These are phyloP conservation scores for Scaptomyza hsui DNA, from an alignment of 1,140 invertebrate species.

Conservation along the genomic window DNA sequence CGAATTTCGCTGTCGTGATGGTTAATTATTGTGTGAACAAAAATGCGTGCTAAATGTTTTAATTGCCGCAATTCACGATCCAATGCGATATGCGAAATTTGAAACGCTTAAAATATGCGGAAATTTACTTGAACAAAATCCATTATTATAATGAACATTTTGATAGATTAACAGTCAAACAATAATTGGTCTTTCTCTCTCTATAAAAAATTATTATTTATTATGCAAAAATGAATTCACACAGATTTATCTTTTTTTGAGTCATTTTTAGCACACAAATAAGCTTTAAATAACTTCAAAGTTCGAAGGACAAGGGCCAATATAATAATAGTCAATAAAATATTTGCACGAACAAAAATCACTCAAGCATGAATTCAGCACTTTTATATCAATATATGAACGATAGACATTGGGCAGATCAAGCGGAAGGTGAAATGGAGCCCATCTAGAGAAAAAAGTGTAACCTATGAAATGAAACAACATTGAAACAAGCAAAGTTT, in stretches of 20 bases:
- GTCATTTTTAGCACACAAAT: too few species aligned
- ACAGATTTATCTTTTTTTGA: too few species aligned
- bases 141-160: constrained; percentile 33
- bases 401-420: not conserved
- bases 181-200: not conserved
- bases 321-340: constrained; percentile 82
- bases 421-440: not conserved
- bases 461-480: constrained; percentile 58
- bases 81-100: constrained; percentile 49
- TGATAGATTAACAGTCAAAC: constrained; percentile 33
- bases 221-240: too few species aligned
- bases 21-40: constrained; percentile 51
- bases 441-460: constrained; percentile 19
- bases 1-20: constrained; percentile 51
- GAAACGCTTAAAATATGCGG: constrained; percentile 57
- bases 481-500: constrained; percentile 51
- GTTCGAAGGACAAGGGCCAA: constrained; percentile 47
- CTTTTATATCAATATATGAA: constrained; percentile 55
- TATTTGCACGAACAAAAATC: constrained; percentile 75
- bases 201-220: too few species aligned
- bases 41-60: constrained; percentile 76
- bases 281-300: constrained; percentile 7
- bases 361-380: constrained; percentile 55
- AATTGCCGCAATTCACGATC: constrained; percentile 72
- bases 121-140: constrained; percentile 49